Base-by-base conservation (phyloP, 1,140 invertebrate genomes). In the Lasioglossum baleicum region DNA sequence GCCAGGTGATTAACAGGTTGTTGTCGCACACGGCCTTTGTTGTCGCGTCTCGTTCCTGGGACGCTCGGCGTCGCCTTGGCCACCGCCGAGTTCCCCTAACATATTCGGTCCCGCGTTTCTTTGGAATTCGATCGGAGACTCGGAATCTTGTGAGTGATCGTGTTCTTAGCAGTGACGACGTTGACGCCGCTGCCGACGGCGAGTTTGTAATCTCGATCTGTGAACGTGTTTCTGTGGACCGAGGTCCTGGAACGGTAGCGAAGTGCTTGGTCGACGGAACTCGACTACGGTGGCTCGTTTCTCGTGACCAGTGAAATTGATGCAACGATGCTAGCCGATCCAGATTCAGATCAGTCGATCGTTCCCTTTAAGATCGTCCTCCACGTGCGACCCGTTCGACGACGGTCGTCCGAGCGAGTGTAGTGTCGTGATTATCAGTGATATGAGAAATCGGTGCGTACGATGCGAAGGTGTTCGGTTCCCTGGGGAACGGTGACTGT, bases 1-100 rank as follows among this genome's bases (percentile, higher is more conserved):
- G 65, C 75, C 75, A 77, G 80, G 77, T 87, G 77, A 87, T 88
- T 87, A 88, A 88, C 88, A 88, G 88, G 88, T 88, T 88, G 87
- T 82, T 80, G 85, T 80, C 78, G 74, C 71, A 20, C 71, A 20
- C 22, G 40, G 61, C 53, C 65, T 76, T 71, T 70, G 82, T 81
- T 48, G 70, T 70, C 73, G 53, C 61, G 76, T 40, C 35, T 44
- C 70, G 35, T 31, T 64, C 20, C 53, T 20, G 26, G 22, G 66
- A 61, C 53, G 17, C 17, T 44, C 13, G 44, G 44, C 44, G 44
- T 48, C 44, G 44, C 44, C 44, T 48, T 48, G 44, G 13, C 44
- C 44, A 35, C 35, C 44, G 44, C 44, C 7, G 8, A 11, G 44
- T 11, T 11, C 44, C 44, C 44, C 44, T 10, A 35, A 35, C 35